Evolutionary conservation across 2,888 invertebrate species (phyloP), one percentile per base, ranked within the genome.

Genomic region (Ommatoiulus sabulosus): DNA sequence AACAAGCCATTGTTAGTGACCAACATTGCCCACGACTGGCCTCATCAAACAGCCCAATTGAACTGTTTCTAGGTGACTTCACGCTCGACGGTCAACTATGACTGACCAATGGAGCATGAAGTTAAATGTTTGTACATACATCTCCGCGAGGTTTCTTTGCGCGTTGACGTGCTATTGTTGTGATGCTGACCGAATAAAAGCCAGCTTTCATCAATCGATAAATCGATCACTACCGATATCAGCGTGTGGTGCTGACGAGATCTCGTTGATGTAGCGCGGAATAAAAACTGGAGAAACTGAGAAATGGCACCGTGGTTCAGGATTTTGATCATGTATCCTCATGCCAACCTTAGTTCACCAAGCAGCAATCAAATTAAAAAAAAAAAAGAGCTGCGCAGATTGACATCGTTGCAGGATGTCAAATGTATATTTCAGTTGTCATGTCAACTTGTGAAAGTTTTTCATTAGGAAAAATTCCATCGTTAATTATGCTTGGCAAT

Each of bases 31-130:
- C 63, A 63, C 5, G 63, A 63, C 63, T 63, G 63, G 63, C 20
- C 63, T 63, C 20, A 20, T n/a, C 63, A 63, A 63, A 63, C 63
- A 63, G n/a, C 15, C 20, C 63, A 63, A 20, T 63, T 63, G 63
- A 63, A 15, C 63, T n/a, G 63, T 63, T 63, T 63, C 63, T 63
- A 63, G 63, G 63, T 63, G 63, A 63, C 63, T 63, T 63, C 63
- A 63, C 63, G 63, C 63, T 63, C n/a, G 52, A 52, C 52, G 52
- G 52, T 52, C 52, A 52, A 52, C 52, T 63, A 63, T 63, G 63
- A 63, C 63, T 63, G 63, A 63, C 63, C 63, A 63, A 63, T 63
- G 63, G 63, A 63, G 63, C 63, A 20, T 63, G 63, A 63, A 63
- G 63, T 63, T n/a, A 63, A 20, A 63, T 63, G 63, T 63, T 63